phyloP scores from a whole-genome alignment of 2,888 invertebrate genomes.

The Lampropteryx suffumata region DNA sequence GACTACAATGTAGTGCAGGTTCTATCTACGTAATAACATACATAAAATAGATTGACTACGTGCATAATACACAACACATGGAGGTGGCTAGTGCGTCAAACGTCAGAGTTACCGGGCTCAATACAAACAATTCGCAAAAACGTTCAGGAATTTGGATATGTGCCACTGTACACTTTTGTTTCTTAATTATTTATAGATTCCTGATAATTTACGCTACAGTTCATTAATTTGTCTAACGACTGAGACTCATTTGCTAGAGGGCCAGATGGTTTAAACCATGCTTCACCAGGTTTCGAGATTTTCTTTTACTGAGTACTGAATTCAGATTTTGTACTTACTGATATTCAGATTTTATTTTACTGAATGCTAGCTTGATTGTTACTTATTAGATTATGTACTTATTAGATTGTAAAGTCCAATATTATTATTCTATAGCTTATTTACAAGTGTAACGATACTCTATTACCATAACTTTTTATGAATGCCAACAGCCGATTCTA shows the following conservation, averaged over 20 bases:
- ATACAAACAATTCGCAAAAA: constrained; percentile 72
- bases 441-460: too few relatives aligned
- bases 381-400: too few relatives aligned
- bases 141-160: constrained; percentile 67
- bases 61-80: constrained; percentile 25
- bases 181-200: constrained; percentile 40
- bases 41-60: background rate
- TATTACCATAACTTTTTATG: too few relatives aligned
- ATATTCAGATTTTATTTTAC: too few relatives aligned
- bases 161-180: constrained; percentile 61
- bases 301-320: too few relatives aligned
- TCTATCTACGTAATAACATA: background rate
- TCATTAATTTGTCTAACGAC: constrained; percentile 34
- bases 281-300: too few relatives aligned
- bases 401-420: too few relatives aligned
- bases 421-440: too few relatives aligned
- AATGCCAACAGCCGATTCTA: background rate
- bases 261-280: constrained; percentile 30
- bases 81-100: constrained; percentile 59
- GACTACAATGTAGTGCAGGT: background rate
- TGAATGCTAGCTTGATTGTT: too few relatives aligned
- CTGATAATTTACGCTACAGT: constrained; percentile 40
- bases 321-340: too few relatives aligned
- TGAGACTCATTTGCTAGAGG: constrained; percentile 21
- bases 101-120: constrained; percentile 51